Base-by-base conservation (phyloP, 2,888 invertebrate genomes). In the Catocala fraxini region DNA sequence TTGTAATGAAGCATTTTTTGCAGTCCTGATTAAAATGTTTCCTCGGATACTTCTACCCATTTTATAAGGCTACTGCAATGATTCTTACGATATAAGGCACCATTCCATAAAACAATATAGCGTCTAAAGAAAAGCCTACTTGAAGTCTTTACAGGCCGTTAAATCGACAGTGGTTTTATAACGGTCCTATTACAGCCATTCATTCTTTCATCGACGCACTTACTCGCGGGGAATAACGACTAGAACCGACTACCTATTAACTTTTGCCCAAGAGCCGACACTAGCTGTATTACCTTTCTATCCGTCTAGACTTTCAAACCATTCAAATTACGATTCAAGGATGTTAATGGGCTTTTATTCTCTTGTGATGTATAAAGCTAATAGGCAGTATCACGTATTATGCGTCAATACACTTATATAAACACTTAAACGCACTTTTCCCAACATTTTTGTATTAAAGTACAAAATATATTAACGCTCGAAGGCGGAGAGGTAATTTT, bases 401-500 rank as follows among this genome's bases (percentile, higher is more conserved):
- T 59, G 52, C 42, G 42, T 52, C 41, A 49, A 35, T 46, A 45
- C 41, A 49, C 49, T 53, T 64, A 53, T 13, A 49, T 64, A 39
- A 54, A 56, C 56, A 61, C 35, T 57, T 63, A 65, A 41, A 48
- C 51, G 15, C 46, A 62, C 52, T 54, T 60, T 49, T 6, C 12
- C 39, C 11, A 39, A 57, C 51, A 58, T 60, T 53, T 39, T 34
- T 53, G 65, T 65, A 62, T 59, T 59, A 65, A 66, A 71, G 53
- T 56, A 67, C 51, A 48, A 47, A 68, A 59, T 65, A 60, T 71
- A 71, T 75, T 69, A 68, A 65, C 66, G 64, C 63, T 47, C 13
- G 59, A 65, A 73, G 74, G 71, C 56, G 65, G 56, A 41, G 10
- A 71, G 65, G 75, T 72, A 72, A 75, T 77, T 74, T 72, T 62